Evolutionary conservation across 2,797 vertebrate genomes (phyloP).

Genomic region (Betta splendens): DNA sequence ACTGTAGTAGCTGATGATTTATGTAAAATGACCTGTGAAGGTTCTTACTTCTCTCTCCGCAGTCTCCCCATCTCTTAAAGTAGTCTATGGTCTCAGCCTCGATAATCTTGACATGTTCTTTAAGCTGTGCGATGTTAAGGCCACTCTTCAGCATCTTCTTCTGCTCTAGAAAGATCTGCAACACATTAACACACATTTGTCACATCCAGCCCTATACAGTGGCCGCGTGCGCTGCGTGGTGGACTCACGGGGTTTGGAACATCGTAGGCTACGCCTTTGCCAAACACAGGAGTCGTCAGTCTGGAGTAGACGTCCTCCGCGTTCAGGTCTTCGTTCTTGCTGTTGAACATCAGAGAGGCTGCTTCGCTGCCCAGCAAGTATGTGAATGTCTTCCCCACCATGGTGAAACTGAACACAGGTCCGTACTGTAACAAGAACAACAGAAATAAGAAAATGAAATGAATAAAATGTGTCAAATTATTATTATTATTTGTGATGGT

Average conservation of each 20-base stretch:
- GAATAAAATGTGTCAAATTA: too few relatives aligned
- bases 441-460: neutral
- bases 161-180: slow-evolving; percentile 95
- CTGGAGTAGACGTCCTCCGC: slow-evolving; percentile 95
- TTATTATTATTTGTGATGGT: too few relatives aligned
- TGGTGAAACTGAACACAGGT: slow-evolving; percentile 97
- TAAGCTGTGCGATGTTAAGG: slow-evolving; percentile 92
- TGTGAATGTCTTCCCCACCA: slow-evolving; percentile 97
- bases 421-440: slow-evolving; percentile 83
- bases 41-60: slow-evolving; percentile 89
- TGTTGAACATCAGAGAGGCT: slow-evolving; percentile 93
- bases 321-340: slow-evolving; percentile 96
- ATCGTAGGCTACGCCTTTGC: slow-evolving; percentile 95
- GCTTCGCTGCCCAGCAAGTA: slow-evolving; percentile 95
- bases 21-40: neutral
- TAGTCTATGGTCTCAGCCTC: slow-evolving; percentile 93
- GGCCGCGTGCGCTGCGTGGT: neutral
- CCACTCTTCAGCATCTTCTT: slow-evolving; percentile 98
- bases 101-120: slow-evolving; percentile 89
- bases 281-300: slow-evolving; percentile 95
- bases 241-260: slow-evolving; percentile 90
- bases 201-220: neutral
- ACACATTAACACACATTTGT: neutral
- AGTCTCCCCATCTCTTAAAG: slow-evolving; percentile 93
- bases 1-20: neutral